Percentiles rank a stretch among this genome's conserved stretches.
phyloP scores from a whole-genome alignment of 2,113 vertebrate species.

The Isichthys henryi region DNA sequence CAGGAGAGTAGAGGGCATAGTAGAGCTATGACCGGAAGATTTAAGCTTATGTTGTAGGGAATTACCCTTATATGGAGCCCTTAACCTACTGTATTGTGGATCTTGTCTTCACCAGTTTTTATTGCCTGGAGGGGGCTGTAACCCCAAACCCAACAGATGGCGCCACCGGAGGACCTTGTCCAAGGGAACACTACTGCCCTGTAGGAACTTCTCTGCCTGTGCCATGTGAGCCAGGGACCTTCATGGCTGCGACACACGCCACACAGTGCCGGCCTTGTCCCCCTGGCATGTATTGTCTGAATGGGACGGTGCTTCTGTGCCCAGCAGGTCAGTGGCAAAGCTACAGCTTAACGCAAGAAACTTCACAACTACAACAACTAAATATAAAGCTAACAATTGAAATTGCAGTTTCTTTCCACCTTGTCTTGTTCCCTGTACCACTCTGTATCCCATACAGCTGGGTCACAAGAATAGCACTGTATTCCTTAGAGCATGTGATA shows the following conservation, averaged over 20 bases:
- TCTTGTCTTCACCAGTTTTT: constrained; percentile 47
- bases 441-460: not conserved
- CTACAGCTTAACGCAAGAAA: not conserved
- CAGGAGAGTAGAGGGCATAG: not conserved
- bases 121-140: constrained; percentile 51
- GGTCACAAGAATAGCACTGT: not conserved
- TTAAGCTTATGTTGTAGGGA: not conserved
- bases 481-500: not conserved
- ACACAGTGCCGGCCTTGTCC: constrained; percentile 66
- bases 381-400: not conserved
- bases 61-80: not conserved
- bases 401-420: not conserved
- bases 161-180: constrained; percentile 63
- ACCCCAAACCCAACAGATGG: constrained; percentile 54
- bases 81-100: not conserved
- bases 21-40: not conserved
- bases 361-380: not conserved
- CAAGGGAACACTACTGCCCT: constrained; percentile 62
- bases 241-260: constrained; percentile 47
- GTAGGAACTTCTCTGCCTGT: constrained; percentile 52
- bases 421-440: not conserved
- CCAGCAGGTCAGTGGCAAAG: constrained; percentile 64
- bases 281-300: constrained; percentile 68
- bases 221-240: constrained; percentile 67
- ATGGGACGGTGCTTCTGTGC: constrained; percentile 62